Evolutionary conservation across 2,113 vertebrate species (phyloP), one percentile per base, ranked within the genome.

Genomic region (Rhynchomys soricoides): DNA sequence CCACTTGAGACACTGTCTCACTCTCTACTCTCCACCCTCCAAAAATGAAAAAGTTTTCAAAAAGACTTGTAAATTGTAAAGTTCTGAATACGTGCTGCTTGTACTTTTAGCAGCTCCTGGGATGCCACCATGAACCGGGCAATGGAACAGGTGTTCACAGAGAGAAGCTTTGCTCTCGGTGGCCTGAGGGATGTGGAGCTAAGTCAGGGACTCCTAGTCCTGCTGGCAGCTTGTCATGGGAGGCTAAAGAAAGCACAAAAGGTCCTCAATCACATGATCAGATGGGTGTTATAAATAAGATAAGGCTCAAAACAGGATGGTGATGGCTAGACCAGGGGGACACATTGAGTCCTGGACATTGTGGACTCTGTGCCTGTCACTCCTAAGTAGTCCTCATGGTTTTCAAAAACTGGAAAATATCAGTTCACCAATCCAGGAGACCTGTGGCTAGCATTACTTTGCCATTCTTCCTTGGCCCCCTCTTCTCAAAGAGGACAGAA

Each of bases 331-430:
- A n/a, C 22, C 26, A 0, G 0, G 37, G 21, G 40, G 59, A 45
- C 13, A 15, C 43, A 52, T 13, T 83, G 26, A 52, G 79, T 40
- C 71, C 19, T 13, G 73, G 40, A 24, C 21, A 5, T 15, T 26
- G 40, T 74, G 31, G 26, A 31, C 31, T 26, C 6, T 21, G 43
- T 2, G 40, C 19, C 26, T 1, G 1, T 13, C 43, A 89, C 21
- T n/a, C 37, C 4, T 43, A 88, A 83, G 86, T 37, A 86, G 88
- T 19, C 31, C 59, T 77, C 62, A 19, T 3, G 7, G 57, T 8
- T 43, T 91, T 45, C 22, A 57, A 62, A 95, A 92, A 89, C 75
- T 77, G 87, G 90, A 48, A 90, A 96, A 93, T 94, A 78, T 37
- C 55, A 55, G 73, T 78, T 85, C 26, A 7, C 11, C 9, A 57